Evolutionary conservation across 2,888 invertebrate species (phyloP).

Genomic region (Stomorhina lunata): DNA sequence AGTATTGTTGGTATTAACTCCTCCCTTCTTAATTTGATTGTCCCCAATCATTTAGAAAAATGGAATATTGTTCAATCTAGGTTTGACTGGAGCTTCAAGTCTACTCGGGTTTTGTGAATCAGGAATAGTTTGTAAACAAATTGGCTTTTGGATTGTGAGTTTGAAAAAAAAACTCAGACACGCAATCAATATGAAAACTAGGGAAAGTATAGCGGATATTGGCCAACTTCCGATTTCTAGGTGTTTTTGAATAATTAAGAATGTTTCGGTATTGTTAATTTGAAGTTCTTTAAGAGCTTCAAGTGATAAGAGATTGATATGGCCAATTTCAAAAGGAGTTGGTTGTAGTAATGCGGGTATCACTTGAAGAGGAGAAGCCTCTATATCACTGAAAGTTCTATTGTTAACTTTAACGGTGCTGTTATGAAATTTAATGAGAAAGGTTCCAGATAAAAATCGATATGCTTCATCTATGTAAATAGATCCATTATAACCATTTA

Average conservation of each 20-base stretch:
- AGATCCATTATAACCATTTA: no score
- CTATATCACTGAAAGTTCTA: constrained; percentile 18
- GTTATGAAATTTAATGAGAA: constrained; percentile 21
- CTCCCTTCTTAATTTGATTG: neutral
- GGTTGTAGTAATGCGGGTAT: constrained; percentile 24
- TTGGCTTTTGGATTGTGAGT: no score
- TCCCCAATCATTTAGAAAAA: no score
- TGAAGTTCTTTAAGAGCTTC: constrained; percentile 29
- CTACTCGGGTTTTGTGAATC: no score
- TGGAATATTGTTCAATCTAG: no score
- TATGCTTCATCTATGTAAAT: no score
- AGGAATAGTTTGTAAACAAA: no score
- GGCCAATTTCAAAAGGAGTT: constrained; percentile 17
- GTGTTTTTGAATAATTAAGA: neutral
- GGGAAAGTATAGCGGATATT: neutral
- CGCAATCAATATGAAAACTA: no score
- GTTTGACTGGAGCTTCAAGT: no score
- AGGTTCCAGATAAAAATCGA: neutral
- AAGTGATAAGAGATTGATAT: constrained; percentile 1
- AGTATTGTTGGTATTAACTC: neutral
- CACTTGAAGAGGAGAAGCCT: constrained; percentile 6
- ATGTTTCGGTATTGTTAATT: neutral
- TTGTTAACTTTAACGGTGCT: constrained; percentile 12
- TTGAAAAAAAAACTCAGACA: no score
- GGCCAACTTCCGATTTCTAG: neutral